phyloP scores from a whole-genome alignment of 2,888 invertebrate species.

The Melinaea marsaeus region DNA sequence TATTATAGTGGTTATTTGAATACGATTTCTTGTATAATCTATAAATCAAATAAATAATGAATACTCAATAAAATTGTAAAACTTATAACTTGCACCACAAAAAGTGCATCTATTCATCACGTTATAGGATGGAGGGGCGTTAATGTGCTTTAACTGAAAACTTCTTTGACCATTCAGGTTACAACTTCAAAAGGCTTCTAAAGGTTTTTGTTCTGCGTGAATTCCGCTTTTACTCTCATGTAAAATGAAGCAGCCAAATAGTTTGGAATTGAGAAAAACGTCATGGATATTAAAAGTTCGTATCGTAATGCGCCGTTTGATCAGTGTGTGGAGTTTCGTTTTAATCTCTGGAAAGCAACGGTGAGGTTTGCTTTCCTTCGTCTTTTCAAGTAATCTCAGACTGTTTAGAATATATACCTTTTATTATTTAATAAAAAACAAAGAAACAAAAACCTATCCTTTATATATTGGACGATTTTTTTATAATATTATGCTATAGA shows the following conservation, averaged over 20 bases:
- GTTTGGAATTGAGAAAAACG: neutral
- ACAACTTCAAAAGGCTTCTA: slow-evolving; percentile 19
- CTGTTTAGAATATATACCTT: too few relatives aligned
- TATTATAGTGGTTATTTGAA: neutral
- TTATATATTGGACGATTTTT: too few relatives aligned
- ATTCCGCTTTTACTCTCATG: slow-evolving; percentile 13
- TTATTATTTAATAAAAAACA: too few relatives aligned
- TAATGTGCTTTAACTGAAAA: slow-evolving; percentile 30
- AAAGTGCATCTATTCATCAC: slow-evolving; percentile 29
- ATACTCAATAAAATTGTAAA: neutral
- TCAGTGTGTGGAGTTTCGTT: neutral
- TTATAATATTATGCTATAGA: too few relatives aligned
- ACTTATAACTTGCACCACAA: slow-evolving; percentile 15
- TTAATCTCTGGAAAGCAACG: too few relatives aligned
- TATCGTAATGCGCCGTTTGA: neutral
- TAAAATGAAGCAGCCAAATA: neutral
- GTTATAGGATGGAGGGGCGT: slow-evolving; percentile 22
- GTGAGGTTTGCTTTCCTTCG: too few relatives aligned
- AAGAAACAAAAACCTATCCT: too few relatives aligned
- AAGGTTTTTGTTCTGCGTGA: slow-evolving; percentile 9
- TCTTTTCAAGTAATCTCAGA: too few relatives aligned
- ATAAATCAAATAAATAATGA: neutral
- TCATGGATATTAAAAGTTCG: neutral
- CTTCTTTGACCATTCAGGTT: slow-evolving; percentile 21
- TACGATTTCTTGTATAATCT: neutral